Evolutionary conservation across 2,888 invertebrate genomes (phyloP), one percentile per base, ranked within the genome.

Genomic region (Sarcophaga subvicina): DNA sequence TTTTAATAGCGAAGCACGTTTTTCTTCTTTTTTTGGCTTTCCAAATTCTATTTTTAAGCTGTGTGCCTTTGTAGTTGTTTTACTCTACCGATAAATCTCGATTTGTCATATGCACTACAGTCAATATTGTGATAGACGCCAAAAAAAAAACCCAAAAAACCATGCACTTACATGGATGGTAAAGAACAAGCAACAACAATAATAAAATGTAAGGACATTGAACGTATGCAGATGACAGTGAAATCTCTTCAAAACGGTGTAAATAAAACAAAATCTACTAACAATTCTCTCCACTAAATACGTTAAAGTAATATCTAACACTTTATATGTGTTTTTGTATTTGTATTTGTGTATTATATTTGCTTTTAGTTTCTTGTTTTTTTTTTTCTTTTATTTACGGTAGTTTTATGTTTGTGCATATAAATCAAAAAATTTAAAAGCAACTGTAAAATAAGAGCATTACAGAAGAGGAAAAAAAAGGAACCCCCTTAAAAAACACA

Each of bases 61-160:
- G 60, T 70, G 11, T 47, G 47, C 72, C 75, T 82, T 83, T 85
- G 49, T 54, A 80, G 80, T 45, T 63, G n/a, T 60, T 59, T 25
- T 79, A 78, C 62, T 81, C 37, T 72, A 88, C 85, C 88, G 83
- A 88, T 88, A 88, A 88, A 88, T 88, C 86, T 85, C 62, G 80
- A 78, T 81, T 87, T 87, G 86, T 83, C 80, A 71, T 80, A 49
- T 78, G 69, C 77, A 73, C 49, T 54, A 69, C 75, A 87, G 70
- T 77, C 80, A 81, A 83, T 80, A 83, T 80, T 86, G 83, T 83
- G 83, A 83, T 75, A 86, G 75, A 80, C 60, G 62, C 54, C 64
- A 81, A 80, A 78, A 83, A 72, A 73, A 54, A 73, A 63, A 5
- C 54, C 12, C 1, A 71, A 70, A 47, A 62, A 64, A 20, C 47